Evolutionary conservation across 2,888 invertebrate species (phyloP), one percentile per base, ranked within the genome.

Genomic region (Diogma glabrata): DNA sequence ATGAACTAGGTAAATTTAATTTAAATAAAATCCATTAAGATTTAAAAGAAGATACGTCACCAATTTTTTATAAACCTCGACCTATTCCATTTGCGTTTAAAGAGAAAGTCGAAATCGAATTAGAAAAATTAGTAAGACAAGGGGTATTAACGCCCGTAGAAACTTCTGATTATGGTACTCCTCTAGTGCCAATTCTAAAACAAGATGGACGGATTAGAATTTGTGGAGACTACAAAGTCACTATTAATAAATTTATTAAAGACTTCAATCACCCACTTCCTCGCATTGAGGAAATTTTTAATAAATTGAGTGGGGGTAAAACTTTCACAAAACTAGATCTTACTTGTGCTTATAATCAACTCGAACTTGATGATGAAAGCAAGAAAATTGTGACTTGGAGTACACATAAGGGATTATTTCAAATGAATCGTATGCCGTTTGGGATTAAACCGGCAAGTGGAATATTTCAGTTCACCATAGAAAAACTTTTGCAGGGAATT

Each of bases 381-480:
- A 52, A 55, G 14, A 58, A 51, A 23, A 38, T 56, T 5, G 53
- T 53, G 14, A 49, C 53, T 26, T 60, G 59, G 51, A 58, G 26
- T 8, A 53, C 56, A 17, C 51, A 53, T 12, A 54, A 49, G 26
- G 53, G 56, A 2, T 33, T 49, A 16, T 52, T 51, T 22, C 26
- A 47, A 38, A 51, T 52, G 36, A 36, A 46, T 4, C 46, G 53
- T 23, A 12, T 66, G n/a, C 61, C 64, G 10, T 65, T 60, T 56
- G 66, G 66, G 1, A 61, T 62, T 47, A 63, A 64, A 26, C 62
- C 64, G 14, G 64, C 64, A 2, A 61, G 63, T n/a, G 60, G 63
- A 10, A 64, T 66, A 55, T 67, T 65, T 56, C 63, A 66, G 50
- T n/a, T n/a, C n/a, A n/a, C n/a, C n/a, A 57, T 64, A 51, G 64